phyloP scores from a whole-genome alignment of 2,888 invertebrate genomes.

The Epinotia brunnichana region DNA sequence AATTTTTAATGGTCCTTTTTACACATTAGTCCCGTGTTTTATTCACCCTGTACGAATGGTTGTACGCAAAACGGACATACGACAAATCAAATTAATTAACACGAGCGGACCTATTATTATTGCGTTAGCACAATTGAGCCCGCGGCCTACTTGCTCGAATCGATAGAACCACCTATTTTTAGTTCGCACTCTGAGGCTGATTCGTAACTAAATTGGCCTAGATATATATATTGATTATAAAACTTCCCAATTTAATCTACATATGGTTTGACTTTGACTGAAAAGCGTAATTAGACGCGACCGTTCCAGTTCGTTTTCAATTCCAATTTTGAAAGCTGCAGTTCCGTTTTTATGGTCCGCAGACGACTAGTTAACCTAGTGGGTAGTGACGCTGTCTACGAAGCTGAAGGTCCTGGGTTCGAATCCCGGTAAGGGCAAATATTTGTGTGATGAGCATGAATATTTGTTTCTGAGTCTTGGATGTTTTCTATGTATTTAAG shows the following conservation, averaged over 20 bases:
- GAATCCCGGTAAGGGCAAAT: too few relatives aligned
- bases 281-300: background rate
- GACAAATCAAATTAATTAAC: constrained; percentile 78
- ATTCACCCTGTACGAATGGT: constrained; percentile 51
- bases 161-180: constrained; percentile 26
- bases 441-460: too few relatives aligned
- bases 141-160: constrained; percentile 36
- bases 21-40: background rate
- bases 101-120: constrained; percentile 42
- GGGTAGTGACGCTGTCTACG: too few relatives aligned
- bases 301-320: background rate
- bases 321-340: background rate
- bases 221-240: constrained; percentile 9
- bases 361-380: too few relatives aligned
- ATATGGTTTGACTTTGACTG: background rate
- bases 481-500: too few relatives aligned
- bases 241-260: constrained; percentile 17
- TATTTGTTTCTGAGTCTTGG: too few relatives aligned
- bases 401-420: too few relatives aligned
- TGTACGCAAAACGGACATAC: constrained; percentile 56
- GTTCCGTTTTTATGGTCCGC: background rate
- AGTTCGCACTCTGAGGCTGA: background rate
- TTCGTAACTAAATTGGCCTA: constrained; percentile 23
- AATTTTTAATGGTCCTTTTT: background rate
- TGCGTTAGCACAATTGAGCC: constrained; percentile 51